A percentile compares a stretch with the other conserved stretches of the same genome.
phyloP scores from a whole-genome alignment of 2,797 vertebrate genomes.

The Paramormyrops hopkinsi region DNA sequence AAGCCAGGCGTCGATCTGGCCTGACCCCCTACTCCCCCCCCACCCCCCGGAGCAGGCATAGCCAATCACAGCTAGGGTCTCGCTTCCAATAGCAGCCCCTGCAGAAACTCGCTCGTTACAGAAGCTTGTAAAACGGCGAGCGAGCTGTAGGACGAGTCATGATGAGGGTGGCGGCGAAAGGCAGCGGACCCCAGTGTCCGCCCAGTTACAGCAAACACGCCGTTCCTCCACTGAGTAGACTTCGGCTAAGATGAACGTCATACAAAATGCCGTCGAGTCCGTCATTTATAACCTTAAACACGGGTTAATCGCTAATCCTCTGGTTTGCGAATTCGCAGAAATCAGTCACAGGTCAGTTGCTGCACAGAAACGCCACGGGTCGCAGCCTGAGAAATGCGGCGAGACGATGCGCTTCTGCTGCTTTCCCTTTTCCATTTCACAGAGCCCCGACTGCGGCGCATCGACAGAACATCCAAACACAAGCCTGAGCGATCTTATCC shows the following conservation, averaged over 20 bases:
- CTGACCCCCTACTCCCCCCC: neutral
- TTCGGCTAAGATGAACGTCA: neutral
- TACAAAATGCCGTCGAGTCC: neutral
- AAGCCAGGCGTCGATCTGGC: neutral
- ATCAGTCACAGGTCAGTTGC: neutral
- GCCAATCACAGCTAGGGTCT: neutral
- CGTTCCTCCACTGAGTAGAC: neutral
- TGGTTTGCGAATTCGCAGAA: neutral
- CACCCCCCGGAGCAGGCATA: neutral
- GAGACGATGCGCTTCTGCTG: too few relatives aligned
- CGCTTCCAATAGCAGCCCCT: neutral
- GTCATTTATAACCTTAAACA: neutral
- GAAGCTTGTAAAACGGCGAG: neutral
- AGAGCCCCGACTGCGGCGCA: constrained; percentile 15
- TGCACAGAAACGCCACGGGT: neutral
- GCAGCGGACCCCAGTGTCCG: neutral
- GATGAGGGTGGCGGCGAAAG: neutral
- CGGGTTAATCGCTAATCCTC: neutral
- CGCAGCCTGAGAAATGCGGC: neutral
- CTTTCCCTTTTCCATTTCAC: constrained; percentile 1
- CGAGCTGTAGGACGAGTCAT: neutral
- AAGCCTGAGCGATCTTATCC: constrained; percentile 41
- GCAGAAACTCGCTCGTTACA: neutral
- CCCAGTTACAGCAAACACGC: neutral
- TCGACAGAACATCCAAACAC: constrained; percentile 9